Evolutionary conservation across 2,888 invertebrate species (phyloP).

Genomic region (Campoplex nolae): DNA sequence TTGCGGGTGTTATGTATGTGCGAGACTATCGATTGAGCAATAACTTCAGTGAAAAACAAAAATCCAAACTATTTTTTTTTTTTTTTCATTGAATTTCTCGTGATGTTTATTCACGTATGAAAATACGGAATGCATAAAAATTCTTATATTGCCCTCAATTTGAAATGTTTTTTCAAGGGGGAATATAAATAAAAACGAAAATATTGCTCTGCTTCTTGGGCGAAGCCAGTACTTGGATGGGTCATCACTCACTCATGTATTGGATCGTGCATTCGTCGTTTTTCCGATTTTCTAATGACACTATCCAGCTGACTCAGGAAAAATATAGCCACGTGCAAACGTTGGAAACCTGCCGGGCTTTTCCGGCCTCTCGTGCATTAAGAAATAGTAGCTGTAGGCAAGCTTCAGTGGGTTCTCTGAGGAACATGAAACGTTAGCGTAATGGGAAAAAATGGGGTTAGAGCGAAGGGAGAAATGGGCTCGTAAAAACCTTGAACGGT

Average conservation of each 20-base stretch:
- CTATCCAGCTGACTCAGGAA: not conserved
- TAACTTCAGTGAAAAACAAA: conserved; percentile 22
- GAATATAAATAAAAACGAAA: not conserved
- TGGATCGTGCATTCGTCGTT: not conserved
- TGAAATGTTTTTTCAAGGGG: not conserved
- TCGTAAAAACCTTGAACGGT: not conserved
- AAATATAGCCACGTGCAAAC: not conserved
- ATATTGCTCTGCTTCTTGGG: not conserved
- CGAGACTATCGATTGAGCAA: conserved; percentile 52
- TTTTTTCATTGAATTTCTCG: not conserved
- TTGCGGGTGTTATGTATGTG: conserved; percentile 58
- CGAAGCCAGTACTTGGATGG: conserved; percentile 5
- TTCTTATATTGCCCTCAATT: not conserved
- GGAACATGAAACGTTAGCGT: not conserved
- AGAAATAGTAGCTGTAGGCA: not conserved
- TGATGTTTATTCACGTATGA: not conserved
- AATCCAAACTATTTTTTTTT: not conserved
- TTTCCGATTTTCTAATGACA: not conserved
- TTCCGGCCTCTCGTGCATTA: not conserved
- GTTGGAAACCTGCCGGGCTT: not conserved
- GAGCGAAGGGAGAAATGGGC: not conserved
- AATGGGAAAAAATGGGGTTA: not conserved
- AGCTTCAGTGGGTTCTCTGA: not conserved
- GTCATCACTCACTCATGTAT: not conserved
- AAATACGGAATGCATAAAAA: not conserved